These are phyloP conservation scores for Cassiopea xamachana DNA, from an alignment of 30 jellyfish, hydroid and myxozoan genomes.

Conservation along the genomic window DNA sequence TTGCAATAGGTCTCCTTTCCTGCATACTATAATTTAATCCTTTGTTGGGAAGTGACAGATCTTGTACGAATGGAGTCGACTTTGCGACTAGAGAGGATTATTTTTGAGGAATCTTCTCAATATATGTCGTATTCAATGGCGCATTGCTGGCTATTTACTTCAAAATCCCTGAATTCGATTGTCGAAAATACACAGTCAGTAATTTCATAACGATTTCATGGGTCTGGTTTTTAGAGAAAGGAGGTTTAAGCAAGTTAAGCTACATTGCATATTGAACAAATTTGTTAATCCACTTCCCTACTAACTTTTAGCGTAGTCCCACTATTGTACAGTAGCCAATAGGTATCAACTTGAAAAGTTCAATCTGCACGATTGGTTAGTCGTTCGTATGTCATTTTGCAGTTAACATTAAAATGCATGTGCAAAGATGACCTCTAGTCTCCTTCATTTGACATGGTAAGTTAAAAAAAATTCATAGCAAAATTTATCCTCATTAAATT, in stretches of 20 bases:
- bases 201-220: slow-evolving; percentile 50
- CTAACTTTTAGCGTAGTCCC: not conserved
- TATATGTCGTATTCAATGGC: slow-evolving; percentile 1
- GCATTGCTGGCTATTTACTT: slow-evolving; percentile 29
- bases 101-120: not conserved
- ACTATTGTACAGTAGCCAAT: not conserved
- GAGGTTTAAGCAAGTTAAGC: not conserved
- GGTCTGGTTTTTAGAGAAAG: slow-evolving; percentile 39
- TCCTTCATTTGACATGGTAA: no score
- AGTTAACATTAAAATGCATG: no score
- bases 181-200: slow-evolving; percentile 20
- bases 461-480: no score
- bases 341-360: not conserved
- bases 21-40: not conserved
- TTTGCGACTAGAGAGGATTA: not conserved
- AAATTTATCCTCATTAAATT: no score
- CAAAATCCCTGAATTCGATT: slow-evolving; percentile 34
- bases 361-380: no score
- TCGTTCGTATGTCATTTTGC: no score
- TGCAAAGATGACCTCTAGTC: no score
- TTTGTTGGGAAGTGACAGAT: not conserved
- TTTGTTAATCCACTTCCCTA: not conserved
- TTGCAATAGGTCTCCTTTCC: not conserved
- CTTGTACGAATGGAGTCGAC: not conserved
- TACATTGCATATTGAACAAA: not conserved